phyloP scores from a whole-genome alignment of 1,140 invertebrate species.

The Adelges cooleyi region DNA sequence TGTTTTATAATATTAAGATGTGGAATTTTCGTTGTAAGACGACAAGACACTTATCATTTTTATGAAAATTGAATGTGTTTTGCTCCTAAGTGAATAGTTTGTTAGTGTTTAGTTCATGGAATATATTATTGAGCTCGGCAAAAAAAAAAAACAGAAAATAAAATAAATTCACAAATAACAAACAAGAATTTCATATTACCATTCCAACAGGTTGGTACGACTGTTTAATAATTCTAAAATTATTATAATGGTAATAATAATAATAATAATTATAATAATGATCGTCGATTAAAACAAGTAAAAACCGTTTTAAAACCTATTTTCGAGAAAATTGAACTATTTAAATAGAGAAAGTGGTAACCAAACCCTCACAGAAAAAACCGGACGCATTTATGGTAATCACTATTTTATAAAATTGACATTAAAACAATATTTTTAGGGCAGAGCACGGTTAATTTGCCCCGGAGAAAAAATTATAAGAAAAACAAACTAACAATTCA shows the following conservation, averaged over 20 bases:
- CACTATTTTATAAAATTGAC: constrained; percentile 11
- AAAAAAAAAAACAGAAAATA: not conserved
- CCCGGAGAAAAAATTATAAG: constrained; percentile 1
- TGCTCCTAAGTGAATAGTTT: no score
- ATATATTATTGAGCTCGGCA: no score
- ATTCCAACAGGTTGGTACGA: no score
- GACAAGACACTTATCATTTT: no score
- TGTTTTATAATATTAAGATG: no score
- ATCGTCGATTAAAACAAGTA: not conserved
- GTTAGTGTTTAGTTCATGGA: no score
- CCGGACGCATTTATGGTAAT: constrained; percentile 10
- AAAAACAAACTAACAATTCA: constrained; percentile 10
- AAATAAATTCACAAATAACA: not conserved
- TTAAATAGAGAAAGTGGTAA: constrained; percentile 19
- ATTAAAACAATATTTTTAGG: not conserved
- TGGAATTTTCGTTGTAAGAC: no score
- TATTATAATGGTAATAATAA: no score
- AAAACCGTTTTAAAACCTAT: no score
- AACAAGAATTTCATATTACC: no score
- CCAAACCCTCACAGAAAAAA: constrained; percentile 23
- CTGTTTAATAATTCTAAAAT: no score
- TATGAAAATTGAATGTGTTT: no score
- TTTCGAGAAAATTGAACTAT: constrained; percentile 23
- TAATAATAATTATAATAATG: not conserved
- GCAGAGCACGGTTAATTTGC: not conserved